Evolutionary conservation across 1,140 invertebrate genomes (phyloP), one percentile per base, ranked within the genome.

Genomic region (Cyrtorhinus lividipennis): DNA sequence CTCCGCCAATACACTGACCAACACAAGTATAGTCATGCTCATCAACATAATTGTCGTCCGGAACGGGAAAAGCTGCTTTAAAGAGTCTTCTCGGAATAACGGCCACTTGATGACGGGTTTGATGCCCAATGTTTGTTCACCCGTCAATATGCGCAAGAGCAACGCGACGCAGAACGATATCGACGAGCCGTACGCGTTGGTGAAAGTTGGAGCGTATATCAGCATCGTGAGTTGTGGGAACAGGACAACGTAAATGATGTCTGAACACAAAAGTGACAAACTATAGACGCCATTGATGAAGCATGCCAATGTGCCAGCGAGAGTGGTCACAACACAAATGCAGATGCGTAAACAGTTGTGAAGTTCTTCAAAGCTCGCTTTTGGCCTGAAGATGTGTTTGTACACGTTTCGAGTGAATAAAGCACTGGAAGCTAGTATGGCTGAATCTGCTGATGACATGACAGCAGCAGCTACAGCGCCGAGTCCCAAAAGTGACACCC

Each of bases 321-420:
- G 68, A 57, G 79, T 72, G 20, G 86, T 83, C 18, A 90, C 79
- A 3, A 83, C 74, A 62, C 88, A 76, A 44, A 90, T 83, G 15
- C 83, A 77, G 18, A 83, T 73, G 68, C 85, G 74, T 76, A 90
- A 83, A 45, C 88, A 83, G 80, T 83, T 84, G 38, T 87, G 76
- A 23, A 90, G 79, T 75, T 90, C 87, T 60, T 75, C 76, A 69
- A 66, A 20, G 71, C 75, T 73, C 72, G 87, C 86, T 73, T 81
- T 79, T 63, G 82, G 83, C 66, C 84, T 73, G 66, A 89, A 80
- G 1, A 85, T 80, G 18, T 83, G 72, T 71, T 85, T 85, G 71
- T 88, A 89, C 56, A 90, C 80, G 71, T 90, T 90, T 63, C 85
- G 78, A n/a, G 87, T 81, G 73, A 88, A 89, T 84, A 90, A 86